phyloP scores from a whole-genome alignment of 92 coral and sea anemone genomes.

The Phenganax stokvisi region DNA sequence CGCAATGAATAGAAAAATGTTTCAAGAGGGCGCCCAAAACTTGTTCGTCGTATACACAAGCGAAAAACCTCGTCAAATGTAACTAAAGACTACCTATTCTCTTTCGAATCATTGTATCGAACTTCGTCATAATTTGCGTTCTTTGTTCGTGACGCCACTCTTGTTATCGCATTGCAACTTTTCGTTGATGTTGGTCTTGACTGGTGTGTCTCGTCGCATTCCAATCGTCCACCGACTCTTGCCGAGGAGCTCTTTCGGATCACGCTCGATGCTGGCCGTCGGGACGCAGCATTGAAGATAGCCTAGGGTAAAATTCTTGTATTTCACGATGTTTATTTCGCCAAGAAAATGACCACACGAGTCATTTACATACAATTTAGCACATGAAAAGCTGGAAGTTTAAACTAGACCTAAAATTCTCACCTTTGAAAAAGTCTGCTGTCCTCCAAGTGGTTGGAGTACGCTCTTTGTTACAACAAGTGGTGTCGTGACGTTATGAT shows the following conservation, averaged over 20 bases:
- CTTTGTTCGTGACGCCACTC: no score
- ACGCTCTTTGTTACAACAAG: constrained; percentile 52
- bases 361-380: no score
- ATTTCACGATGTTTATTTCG: no score
- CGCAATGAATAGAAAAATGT: no score
- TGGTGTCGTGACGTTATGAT: constrained; percentile 38
- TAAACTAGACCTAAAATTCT: no score
- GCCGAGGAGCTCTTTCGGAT: constrained; percentile 27
- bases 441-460: constrained; percentile 67
- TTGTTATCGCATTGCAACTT: constrained; percentile 13
- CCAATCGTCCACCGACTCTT: constrained; percentile 23
- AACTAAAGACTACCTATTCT: no score
- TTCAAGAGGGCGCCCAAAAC: no score
- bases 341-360: no score
- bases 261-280: constrained; percentile 42
- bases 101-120: no score
- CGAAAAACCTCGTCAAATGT: no score
- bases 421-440: constrained; percentile 25
- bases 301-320: background rate
- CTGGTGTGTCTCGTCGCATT: background rate
- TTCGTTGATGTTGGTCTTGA: constrained; percentile 31
- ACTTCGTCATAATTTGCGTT: background rate
- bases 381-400: no score
- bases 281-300: constrained; percentile 8
- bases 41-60: no score